Base-by-base conservation (phyloP, 2,888 invertebrate genomes). In the Colletes collaris region DNA sequence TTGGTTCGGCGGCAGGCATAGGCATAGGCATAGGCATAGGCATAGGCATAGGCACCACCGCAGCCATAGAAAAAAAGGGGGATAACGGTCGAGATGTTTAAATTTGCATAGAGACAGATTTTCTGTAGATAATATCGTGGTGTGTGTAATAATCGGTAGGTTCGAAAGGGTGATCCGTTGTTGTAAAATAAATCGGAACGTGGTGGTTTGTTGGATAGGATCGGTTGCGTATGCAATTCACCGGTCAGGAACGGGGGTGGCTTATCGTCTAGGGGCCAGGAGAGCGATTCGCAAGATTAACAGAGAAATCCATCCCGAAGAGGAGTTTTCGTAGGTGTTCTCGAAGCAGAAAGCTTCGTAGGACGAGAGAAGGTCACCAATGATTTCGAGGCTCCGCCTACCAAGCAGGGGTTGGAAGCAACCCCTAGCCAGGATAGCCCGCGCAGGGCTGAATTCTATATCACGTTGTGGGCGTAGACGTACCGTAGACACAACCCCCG, bases 381-480 rank as follows among this genome's bases (percentile, higher is more conserved):
- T 87, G 87, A 87, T 73, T 86, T 77, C 62, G 50, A 82, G 76
- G 86, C 91, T 81, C 90, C 91, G 91, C 91, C 91, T 89, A 86
- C 80, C 76, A 77, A 79, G 66, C 68, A 76, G 85, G 84, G 84
- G 87, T 82, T 83, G 85, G 73, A 69, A 83, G 81, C 83, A 84
- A 84, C 83, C 85, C 83, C 81, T 72, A 58, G 73, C 55, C 63
- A 77, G 72, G 68, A 80, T 81, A 86, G 86, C 83, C 82, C 86
- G 88, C 87, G 88, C 87, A 86, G 87, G 88, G 85, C 87, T 86
- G 88, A 85, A 84, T 86, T 79, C 84, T 82, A 83, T 87, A 88
- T 82, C 85, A 86, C 85, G 67, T 75, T 78, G 86, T 87, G 90
- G 91, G 91, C 91, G 91, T 89, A 86, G 68, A 89, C 91, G 49